phyloP scores from a whole-genome alignment of 2,888 invertebrate genomes.

The Cosmorhoe ocellata region DNA sequence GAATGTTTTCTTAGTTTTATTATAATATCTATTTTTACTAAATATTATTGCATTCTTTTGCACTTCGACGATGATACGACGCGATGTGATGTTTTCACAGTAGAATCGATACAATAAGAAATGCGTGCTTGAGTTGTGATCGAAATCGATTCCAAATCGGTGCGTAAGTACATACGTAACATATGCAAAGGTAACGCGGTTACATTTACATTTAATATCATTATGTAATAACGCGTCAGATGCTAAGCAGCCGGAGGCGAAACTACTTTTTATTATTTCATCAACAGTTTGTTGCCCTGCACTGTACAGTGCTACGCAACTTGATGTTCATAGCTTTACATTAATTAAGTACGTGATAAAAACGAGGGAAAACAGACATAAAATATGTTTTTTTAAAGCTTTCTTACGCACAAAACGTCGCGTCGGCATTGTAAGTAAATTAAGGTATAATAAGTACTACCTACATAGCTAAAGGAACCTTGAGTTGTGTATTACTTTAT shows the following conservation, averaged over 20 bases:
- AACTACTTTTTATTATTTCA: conserved; percentile 37
- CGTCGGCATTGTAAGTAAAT: too few relatives aligned
- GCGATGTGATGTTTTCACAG: too few relatives aligned
- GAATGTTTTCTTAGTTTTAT: too few relatives aligned
- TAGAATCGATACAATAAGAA: conserved; percentile 20
- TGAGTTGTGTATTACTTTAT: conserved; percentile 4
- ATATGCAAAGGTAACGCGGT: conserved; percentile 25
- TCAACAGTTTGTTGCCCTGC: conserved; percentile 29
- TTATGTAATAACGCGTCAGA: conserved; percentile 31
- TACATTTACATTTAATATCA: conserved; percentile 28
- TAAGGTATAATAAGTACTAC: too few relatives aligned
- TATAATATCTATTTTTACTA: too few relatives aligned
- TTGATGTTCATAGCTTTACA: not conserved
- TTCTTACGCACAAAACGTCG: too few relatives aligned
- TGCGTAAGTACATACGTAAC: conserved; percentile 29
- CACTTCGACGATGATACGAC: too few relatives aligned
- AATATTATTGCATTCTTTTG: too few relatives aligned
- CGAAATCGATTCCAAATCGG: conserved; percentile 25
- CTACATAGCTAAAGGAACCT: not conserved
- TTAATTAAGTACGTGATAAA: not conserved
- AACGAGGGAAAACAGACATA: too few relatives aligned
- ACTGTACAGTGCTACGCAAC: conserved; percentile 15
- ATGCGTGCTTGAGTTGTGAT: conserved; percentile 13
- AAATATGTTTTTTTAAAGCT: too few relatives aligned
- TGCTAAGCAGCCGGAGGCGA: conserved; percentile 29